A percentile compares a stretch with the other conserved stretches of the same genome.
phyloP scores from a whole-genome alignment of 2,113 vertebrate species.

The Mastomys natalensis region DNA sequence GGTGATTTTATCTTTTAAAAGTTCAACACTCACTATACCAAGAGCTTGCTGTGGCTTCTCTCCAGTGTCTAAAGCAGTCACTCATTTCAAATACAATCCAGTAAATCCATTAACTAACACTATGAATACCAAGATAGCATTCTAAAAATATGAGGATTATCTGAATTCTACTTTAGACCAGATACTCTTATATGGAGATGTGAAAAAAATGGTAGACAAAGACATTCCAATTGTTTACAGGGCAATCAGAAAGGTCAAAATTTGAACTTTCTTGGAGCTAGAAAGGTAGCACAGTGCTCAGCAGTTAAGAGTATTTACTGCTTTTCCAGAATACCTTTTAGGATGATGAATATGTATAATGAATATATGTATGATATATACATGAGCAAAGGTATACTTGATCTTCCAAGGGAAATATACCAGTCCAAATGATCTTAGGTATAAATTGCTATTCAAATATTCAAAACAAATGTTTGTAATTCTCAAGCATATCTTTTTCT shows the following conservation, averaged over 20 bases:
- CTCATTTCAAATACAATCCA: slow-evolving; percentile 19
- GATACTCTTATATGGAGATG: neutral
- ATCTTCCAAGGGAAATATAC: neutral
- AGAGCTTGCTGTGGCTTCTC: slow-evolving; percentile 18
- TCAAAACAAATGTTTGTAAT: neutral
- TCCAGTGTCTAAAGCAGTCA: neutral
- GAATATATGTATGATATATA: neutral
- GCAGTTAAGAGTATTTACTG: too few relatives aligned
- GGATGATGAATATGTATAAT: neutral
- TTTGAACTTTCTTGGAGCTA: neutral
- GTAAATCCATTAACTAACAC: neutral
- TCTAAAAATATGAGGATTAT: neutral
- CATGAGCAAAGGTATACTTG: neutral
- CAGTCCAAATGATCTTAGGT: neutral
- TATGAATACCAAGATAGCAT: neutral
- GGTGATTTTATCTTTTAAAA: slow-evolving; percentile 57
- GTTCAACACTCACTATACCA: neutral
- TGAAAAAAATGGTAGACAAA: neutral
- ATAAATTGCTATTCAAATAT: neutral
- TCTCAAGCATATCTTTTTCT: neutral
- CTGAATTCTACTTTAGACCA: neutral
- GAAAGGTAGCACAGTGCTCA: neutral
- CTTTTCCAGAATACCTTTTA: neutral
- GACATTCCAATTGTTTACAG: neutral
- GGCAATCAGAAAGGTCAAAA: neutral